Evolutionary conservation across 2,888 invertebrate genomes (phyloP).

Genomic region (Melanchra persicariae): DNA sequence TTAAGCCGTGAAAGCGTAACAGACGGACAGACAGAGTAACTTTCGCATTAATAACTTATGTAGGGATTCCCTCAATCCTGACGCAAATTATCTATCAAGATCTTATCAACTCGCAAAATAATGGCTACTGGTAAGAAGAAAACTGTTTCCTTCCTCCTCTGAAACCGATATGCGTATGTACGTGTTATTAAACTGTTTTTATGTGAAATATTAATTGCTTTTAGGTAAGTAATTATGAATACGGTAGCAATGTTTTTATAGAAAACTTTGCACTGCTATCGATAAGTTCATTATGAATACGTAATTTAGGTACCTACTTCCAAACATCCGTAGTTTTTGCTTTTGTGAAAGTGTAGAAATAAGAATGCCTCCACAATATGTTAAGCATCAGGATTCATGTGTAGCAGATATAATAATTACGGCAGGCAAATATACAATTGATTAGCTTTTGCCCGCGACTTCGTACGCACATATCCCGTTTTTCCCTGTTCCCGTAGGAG

Average conservation of each 20-base stretch:
- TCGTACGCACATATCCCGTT: no score
- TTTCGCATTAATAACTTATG: no score
- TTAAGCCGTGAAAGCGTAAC: no score
- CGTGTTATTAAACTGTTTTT: constrained; percentile 30
- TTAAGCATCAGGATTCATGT: neutral
- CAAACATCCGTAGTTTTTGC: neutral
- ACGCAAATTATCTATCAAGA: constrained; percentile 33
- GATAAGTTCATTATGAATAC: constrained; percentile 10
- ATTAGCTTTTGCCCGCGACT: no score
- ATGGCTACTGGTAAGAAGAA: neutral
- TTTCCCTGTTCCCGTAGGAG: no score
- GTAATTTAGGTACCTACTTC: neutral
- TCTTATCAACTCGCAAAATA: constrained; percentile 18
- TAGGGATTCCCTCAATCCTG: no score
- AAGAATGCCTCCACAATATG: neutral
- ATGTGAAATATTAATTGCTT: constrained; percentile 20
- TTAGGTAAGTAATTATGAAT: constrained; percentile 24
- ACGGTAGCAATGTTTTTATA: constrained; percentile 26
- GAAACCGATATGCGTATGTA: constrained; percentile 34
- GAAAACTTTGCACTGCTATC: constrained; percentile 33
- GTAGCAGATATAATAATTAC: neutral
- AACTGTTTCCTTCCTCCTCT: constrained; percentile 18
- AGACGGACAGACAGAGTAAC: no score
- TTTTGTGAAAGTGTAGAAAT: neutral
- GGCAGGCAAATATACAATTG: neutral